phyloP scores from a whole-genome alignment of 23 tunicate genomes.

The Ciona savignyi region DNA sequence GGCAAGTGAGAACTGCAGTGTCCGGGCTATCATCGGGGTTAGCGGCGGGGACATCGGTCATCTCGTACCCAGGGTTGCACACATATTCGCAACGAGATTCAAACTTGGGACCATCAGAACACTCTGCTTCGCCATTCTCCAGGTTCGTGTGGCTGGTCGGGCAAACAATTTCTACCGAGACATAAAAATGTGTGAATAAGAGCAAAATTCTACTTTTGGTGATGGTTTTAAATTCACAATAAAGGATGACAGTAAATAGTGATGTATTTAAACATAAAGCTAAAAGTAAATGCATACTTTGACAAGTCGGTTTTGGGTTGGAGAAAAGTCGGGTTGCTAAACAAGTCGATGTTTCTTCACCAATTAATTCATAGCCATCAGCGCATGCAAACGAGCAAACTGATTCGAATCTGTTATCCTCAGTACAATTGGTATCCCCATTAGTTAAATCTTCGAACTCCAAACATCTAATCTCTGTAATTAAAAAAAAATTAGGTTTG shows the following conservation, averaged over 20 bases:
- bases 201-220: too few relatives aligned
- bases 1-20: slow-evolving; percentile 27
- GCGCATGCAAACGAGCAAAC: slow-evolving; percentile 40
- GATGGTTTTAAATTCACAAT: too few relatives aligned
- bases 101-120: slow-evolving; percentile 37
- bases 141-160: slow-evolving; percentile 32
- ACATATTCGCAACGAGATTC: slow-evolving; percentile 50
- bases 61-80: slow-evolving; percentile 65
- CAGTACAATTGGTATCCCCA: slow-evolving; percentile 42
- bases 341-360: slow-evolving; percentile 9
- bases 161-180: slow-evolving; percentile 57
- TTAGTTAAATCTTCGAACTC: slow-evolving; percentile 19
- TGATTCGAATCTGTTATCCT: slow-evolving; percentile 42
- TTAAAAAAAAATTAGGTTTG: not conserved
- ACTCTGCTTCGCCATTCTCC: slow-evolving; percentile 32
- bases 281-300: too few relatives aligned
- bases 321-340: slow-evolving; percentile 29
- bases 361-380: slow-evolving; percentile 55
- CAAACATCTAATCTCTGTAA: slow-evolving; percentile 45
- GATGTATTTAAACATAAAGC: too few relatives aligned
- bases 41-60: slow-evolving; percentile 17
- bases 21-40: slow-evolving; percentile 17
- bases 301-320: slow-evolving; percentile 30
- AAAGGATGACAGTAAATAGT: too few relatives aligned
- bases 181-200: too few relatives aligned